Percentiles rank a stretch among this genome's conserved stretches.
phyloP scores from a whole-genome alignment of 2,113 vertebrate genomes.

The Actinemys pallida region DNA sequence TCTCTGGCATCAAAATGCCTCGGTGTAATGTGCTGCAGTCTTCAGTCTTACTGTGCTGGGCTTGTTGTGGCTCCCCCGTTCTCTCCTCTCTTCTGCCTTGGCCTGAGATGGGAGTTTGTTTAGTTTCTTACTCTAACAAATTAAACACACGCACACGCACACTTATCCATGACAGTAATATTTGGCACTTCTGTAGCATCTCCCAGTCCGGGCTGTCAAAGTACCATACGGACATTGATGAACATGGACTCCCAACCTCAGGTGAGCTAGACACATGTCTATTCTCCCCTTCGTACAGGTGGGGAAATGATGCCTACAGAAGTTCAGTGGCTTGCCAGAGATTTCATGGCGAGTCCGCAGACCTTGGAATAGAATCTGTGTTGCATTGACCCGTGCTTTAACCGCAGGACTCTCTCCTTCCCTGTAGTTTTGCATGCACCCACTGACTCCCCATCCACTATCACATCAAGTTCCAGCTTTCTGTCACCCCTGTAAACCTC shows the following conservation, averaged over 20 bases:
- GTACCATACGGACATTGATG: neutral
- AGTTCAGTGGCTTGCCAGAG: neutral
- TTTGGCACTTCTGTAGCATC: constrained; percentile 12
- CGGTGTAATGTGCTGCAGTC: neutral
- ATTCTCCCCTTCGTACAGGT: constrained; percentile 38
- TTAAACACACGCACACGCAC: neutral
- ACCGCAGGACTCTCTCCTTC: neutral
- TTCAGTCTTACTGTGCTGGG: neutral
- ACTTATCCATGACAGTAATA: neutral
- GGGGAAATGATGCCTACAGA: constrained; percentile 4
- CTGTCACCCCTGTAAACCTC: neutral
- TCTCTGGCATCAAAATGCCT: neutral
- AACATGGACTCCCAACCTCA: neutral
- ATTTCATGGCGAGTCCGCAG: neutral
- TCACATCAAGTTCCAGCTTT: fast-evolving
- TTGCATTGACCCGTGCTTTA: neutral
- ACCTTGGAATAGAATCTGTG: neutral
- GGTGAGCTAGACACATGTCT: neutral
- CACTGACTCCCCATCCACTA: neutral
- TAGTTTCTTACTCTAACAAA: no score
- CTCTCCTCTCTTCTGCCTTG: neutral
- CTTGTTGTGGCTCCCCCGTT: neutral
- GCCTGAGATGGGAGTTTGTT: neutral
- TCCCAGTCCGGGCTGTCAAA: neutral
- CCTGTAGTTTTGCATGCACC: neutral